Evolutionary conservation across 2,797 vertebrate species (phyloP), one percentile per base, ranked within the genome.

Genomic region (Sebastolobus altivelis): DNA sequence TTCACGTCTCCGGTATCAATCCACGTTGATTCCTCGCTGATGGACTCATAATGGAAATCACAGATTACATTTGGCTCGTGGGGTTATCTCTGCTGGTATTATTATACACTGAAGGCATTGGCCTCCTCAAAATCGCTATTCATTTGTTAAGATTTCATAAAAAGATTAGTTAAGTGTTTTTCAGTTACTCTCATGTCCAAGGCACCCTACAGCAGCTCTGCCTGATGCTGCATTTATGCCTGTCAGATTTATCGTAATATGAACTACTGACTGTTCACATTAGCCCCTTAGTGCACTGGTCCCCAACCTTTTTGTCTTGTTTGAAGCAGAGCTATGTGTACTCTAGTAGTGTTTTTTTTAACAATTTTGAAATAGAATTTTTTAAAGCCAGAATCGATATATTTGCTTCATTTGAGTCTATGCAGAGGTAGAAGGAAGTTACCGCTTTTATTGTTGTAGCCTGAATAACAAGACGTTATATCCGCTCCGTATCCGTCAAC

Each of bases 1-100:
- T 82, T 72, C 46, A 60, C 7, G n/a, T 85, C 84, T 75, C 52
- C 14, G n/a, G 40, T 46, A 62, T 84, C 70, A 70, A 31, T 82
- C 72, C 71, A 31, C 67, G 61, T 25, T 63, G 84, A 79, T 74
- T 68, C 75, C 60, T 81, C 16, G 1, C 71, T 76, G 66, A 80
- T 75, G 73, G 67, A 75, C 70, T 75, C 70, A 29, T 80, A 73
- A 83, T 82, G 46, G 74, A 80, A 66, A 84, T 62, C 27, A 56
- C 49, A 40, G 65, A 68, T 78, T 46, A 54, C 35, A 37, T 81
- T 58, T 72, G 43, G 69, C 83, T 82, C 2, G 6, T 52, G 33
- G 54, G 27, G 61, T 38, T 81, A 49, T 84, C 22, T 46, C 20
- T 46, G 75, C 75, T 33, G 66, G 27, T 67, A 4, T 78, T 74